phyloP scores from a whole-genome alignment of 1,140 invertebrate species.

The Dinothrombium tinctorium region DNA sequence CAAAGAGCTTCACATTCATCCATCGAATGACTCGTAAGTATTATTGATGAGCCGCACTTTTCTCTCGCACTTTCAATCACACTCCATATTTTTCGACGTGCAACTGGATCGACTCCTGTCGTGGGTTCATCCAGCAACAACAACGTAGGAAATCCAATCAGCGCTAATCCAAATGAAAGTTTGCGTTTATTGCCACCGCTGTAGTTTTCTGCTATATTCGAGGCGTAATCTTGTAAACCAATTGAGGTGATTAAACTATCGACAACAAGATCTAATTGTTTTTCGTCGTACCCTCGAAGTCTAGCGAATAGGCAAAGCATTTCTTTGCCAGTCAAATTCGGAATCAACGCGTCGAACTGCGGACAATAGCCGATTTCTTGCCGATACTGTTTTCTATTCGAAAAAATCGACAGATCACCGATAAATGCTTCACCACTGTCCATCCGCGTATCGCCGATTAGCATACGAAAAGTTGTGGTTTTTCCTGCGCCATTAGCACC shows the following conservation, averaged over 20 bases:
- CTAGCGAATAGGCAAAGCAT: conserved; percentile 45
- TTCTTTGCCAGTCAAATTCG: conserved; percentile 51
- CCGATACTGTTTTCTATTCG: conserved; percentile 29
- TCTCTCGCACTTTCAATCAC: conserved; percentile 17
- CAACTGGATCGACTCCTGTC: conserved; percentile 31
- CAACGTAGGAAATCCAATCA: conserved; percentile 13
- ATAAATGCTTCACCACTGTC: conserved; percentile 19
- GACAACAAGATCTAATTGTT: not conserved
- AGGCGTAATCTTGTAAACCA: conserved; percentile 14
- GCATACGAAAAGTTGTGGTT: conserved; percentile 21
- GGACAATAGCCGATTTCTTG: conserved; percentile 29
- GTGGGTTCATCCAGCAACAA: conserved; percentile 20
- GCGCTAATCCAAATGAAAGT: conserved; percentile 28
- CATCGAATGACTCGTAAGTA: conserved; percentile 30
- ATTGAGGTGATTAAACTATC: conserved; percentile 1
- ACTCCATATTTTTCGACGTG: conserved; percentile 30
- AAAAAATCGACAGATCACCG: conserved; percentile 5
- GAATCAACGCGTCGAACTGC: conserved; percentile 47
- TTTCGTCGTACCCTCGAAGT: conserved; percentile 32
- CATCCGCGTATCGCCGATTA: conserved; percentile 20
- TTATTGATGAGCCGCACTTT: conserved; percentile 14
- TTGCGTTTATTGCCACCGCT: conserved; percentile 32
- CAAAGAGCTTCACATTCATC: conserved; percentile 65
- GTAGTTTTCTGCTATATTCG: conserved; percentile 15
- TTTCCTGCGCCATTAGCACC: conserved; percentile 24